Evolutionary conservation across 2,888 invertebrate species (phyloP), one percentile per base, ranked within the genome.

Genomic region (Scelioninae gen. 1): DNA sequence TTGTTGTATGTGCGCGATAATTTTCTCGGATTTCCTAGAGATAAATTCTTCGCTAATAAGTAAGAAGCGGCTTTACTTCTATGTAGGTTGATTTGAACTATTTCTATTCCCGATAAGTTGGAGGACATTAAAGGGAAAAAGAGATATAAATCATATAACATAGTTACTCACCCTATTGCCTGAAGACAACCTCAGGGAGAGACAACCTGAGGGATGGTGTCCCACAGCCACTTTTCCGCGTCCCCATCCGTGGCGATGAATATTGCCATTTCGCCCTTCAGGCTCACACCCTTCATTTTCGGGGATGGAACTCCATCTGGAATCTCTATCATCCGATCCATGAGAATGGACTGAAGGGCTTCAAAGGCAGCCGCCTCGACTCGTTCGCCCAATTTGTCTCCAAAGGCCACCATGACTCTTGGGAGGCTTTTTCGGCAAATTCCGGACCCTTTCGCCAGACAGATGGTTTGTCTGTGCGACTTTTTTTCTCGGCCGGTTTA

Each of bases 241-340:
- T 0, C n/a, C 23, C 43, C 55, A 31, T 74, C 63, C 1, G 43
- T 23, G 11, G 63, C 55, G 16, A 63, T 45, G 74, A 63, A 74
- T 2, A 34, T 38, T 0, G 55, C 47, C 31, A 63, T 55, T 3
- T 34, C 63, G 2, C 23, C 16, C 40, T 9, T 49, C 6, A 71
- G 16, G n/a, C 13, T 43, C 6, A 23, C 23, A 32, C 58, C 56
- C 13, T 49, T 58, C 2, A 71, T 13, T 23, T 0, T 31, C 11
- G 49, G 38, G 0, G 23, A n/a, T 32, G 60, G 49, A 0, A 11
- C 29, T 7, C 16, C 47, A 0, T 47, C 53, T 0, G 56, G 56
- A 10, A 56, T 29, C 32, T 32, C 45, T 32, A 56, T 15, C 13
- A 56, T 34, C 32, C 32, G 3, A 11, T 71, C 58, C 47, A 71